Evolutionary conservation across 2,888 invertebrate species (phyloP).

Genomic region (Dusona sp.): DNA sequence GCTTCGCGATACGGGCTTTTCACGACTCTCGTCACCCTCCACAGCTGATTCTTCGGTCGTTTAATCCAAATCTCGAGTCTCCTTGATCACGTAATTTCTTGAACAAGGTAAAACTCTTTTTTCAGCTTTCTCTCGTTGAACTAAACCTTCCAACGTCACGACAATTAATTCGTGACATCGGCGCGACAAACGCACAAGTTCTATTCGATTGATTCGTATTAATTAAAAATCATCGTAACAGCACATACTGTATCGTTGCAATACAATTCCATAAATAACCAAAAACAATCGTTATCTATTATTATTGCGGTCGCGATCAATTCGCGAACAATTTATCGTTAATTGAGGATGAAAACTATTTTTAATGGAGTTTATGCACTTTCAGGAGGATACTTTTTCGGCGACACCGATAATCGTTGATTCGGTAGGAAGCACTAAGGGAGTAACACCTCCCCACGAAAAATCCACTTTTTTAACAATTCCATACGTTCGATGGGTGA

Average conservation of each 20-base stretch:
- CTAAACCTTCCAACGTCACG: slow-evolving; percentile 13
- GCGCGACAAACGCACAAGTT: background rate
- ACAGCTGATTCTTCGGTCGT: background rate
- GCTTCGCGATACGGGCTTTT: slow-evolving; percentile 48
- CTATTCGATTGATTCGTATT: background rate
- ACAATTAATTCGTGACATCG: slow-evolving; percentile 22
- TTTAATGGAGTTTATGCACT: slow-evolving; percentile 33
- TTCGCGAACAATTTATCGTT: background rate
- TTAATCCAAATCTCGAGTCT: background rate
- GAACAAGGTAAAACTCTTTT: background rate
- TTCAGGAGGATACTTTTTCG: background rate
- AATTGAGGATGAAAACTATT: slow-evolving; percentile 1
- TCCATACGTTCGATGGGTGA: slow-evolving; percentile 73
- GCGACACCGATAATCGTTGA: slow-evolving; percentile 13
- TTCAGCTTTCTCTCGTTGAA: background rate
- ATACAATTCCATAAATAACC: background rate
- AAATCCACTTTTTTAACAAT: slow-evolving; percentile 78
- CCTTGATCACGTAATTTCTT: background rate
- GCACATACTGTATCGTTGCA: background rate
- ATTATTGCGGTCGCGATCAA: background rate
- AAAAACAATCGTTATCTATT: slow-evolving; percentile 13
- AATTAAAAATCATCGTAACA: slow-evolving; percentile 5
- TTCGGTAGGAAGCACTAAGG: slow-evolving; percentile 71
- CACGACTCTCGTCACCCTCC: slow-evolving; percentile 29
- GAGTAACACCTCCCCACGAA: slow-evolving; percentile 76